Conservation (phyloP, 2,797 vertebrate genomes). For the Fundulus diaphanus region DNA sequence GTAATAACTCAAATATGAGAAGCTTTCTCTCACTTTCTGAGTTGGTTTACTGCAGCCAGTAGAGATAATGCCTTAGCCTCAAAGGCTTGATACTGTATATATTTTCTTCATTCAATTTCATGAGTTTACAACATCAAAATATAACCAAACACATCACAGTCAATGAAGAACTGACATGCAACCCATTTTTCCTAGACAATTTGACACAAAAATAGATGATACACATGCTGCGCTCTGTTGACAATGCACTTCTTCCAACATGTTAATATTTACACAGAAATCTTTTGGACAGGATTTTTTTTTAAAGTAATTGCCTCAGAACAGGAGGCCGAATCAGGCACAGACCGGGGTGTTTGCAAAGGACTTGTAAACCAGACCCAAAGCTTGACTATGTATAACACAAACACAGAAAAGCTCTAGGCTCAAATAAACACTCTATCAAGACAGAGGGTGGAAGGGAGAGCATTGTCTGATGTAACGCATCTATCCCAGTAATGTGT, state of each 20-base stretch:
- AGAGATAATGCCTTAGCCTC: background rate
- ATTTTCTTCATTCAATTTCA: background rate
- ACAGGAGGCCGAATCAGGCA: constrained; percentile 33
- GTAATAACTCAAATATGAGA: background rate
- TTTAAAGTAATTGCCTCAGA: constrained; percentile 31
- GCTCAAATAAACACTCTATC: constrained; percentile 60
- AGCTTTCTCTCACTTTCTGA: background rate
- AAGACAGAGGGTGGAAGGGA: constrained; percentile 36
- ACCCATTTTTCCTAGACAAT: constrained; percentile 9
- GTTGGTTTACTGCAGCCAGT: constrained; percentile 9
- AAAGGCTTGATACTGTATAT: background rate
- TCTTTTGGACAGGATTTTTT: constrained; percentile 36
- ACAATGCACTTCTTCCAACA: constrained; percentile 1
- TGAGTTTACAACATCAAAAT: background rate
- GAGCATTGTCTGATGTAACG: constrained; percentile 54
- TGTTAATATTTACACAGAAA: constrained; percentile 49
- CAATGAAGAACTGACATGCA: background rate
- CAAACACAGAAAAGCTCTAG: constrained; percentile 54
- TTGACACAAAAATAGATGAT: constrained; percentile 18
- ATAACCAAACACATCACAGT: too few relatives aligned
- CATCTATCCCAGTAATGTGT: constrained; percentile 53
- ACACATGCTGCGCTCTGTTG: constrained; percentile 18
- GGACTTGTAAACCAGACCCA: constrained; percentile 35
- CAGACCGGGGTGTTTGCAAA: constrained; percentile 44
- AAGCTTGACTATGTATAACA: constrained; percentile 30